A percentile compares a stretch with the other conserved stretches of the same genome.
These are phyloP conservation scores for Pollachius pollachius DNA, from an alignment of 2,113 vertebrate species.

Conservation along the genomic window DNA sequence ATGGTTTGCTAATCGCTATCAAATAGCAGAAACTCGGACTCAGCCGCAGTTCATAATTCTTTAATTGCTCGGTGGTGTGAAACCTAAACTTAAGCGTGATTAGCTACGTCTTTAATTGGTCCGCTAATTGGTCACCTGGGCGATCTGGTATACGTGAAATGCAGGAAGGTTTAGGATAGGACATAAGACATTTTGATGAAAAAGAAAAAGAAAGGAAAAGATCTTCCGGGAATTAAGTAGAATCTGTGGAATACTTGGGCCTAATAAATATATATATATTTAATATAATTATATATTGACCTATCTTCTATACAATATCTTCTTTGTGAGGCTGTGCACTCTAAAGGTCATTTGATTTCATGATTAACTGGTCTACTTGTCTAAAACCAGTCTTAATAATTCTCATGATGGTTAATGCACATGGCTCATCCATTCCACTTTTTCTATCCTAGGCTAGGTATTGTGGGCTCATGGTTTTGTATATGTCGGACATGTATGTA, in stretches of 20 bases:
- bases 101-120: no score
- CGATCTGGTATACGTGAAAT: no score
- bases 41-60: constrained; percentile 83
- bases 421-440: no score
- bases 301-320: neutral
- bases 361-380: neutral
- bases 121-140: no score
- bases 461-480: no score
- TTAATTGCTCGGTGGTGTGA: constrained; percentile 78
- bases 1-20: constrained; percentile 99
- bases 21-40: constrained; percentile 88
- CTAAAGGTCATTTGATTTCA: constrained; percentile 6
- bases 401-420: no score
- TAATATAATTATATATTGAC: neutral
- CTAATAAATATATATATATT: neutral
- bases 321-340: neutral
- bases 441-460: no score
- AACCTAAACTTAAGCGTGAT: constrained; percentile 37
- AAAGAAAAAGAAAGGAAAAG: no score
- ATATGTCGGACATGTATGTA: no score
- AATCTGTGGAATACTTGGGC: neutral
- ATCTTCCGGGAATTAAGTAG: no score
- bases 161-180: no score
- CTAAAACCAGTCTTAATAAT: constrained; percentile 37
- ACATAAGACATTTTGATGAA: no score